These are phyloP conservation scores for Pachycephala philippinensis DNA, from an alignment of 2,113 vertebrate species.

Conservation along the genomic window DNA sequence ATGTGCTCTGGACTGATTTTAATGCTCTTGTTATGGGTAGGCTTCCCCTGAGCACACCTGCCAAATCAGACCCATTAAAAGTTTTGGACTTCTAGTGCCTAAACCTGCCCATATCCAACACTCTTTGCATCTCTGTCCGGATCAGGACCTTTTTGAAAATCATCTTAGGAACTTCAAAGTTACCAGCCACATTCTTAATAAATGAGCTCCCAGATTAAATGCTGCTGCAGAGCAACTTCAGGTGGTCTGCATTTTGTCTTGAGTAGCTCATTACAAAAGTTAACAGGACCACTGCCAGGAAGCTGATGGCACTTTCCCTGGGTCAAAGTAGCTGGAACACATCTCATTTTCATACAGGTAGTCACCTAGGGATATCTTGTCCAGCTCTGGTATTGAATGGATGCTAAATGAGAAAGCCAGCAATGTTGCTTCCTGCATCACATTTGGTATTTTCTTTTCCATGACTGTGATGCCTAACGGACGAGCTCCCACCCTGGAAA, in stretches of 20 bases:
- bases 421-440: slow-evolving; percentile 64
- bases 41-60: background rate
- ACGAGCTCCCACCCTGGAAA: slow-evolving; percentile 62
- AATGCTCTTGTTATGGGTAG: background rate
- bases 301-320: background rate
- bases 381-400: background rate
- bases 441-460: slow-evolving; percentile 59
- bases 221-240: background rate
- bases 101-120: background rate
- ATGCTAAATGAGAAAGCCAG: slow-evolving; percentile 3
- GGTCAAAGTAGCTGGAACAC: background rate
- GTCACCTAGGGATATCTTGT: background rate
- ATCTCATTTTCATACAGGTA: background rate
- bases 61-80: background rate
- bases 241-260: background rate
- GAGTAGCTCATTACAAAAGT: background rate
- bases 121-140: background rate
- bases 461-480: background rate
- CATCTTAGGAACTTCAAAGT: background rate
- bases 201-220: background rate
- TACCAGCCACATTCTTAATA: background rate
- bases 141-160: background rate
- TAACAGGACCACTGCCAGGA: background rate
- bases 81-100: background rate
- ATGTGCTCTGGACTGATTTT: background rate